Conservation (phyloP, 2,888 invertebrate species). For the Phania funesta region DNA sequence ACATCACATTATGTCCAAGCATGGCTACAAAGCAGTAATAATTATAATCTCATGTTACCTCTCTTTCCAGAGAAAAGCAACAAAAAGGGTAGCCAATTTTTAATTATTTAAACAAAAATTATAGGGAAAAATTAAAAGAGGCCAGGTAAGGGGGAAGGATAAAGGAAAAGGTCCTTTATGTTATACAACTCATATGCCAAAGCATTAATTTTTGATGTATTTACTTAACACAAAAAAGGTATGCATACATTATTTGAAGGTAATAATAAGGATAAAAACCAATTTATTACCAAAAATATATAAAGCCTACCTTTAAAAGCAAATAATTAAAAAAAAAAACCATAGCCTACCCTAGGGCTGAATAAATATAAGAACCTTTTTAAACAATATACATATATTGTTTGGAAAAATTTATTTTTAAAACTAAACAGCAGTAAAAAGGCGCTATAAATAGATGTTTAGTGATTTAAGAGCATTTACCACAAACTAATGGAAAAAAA, state of each 20-base stretch:
- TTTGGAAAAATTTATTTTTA: background rate
- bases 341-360: constrained; percentile 52
- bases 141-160: background rate
- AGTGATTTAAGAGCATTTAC: constrained; percentile 14
- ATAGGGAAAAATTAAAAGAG: constrained; percentile 21
- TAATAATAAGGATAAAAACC: constrained; percentile 76
- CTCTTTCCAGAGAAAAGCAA: background rate
- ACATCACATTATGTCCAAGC: constrained; percentile 30
- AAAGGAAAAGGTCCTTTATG: constrained; percentile 52
- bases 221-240: constrained; percentile 67
- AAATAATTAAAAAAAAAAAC: background rate
- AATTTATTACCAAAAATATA: constrained; percentile 34
- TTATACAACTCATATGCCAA: constrained; percentile 65
- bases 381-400: background rate
- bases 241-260: constrained; percentile 71
- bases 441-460: background rate
- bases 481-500: constrained; percentile 1
- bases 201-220: constrained; percentile 78
- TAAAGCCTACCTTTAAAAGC: background rate
- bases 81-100: constrained; percentile 55
- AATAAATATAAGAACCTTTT: constrained; percentile 12
- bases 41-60: constrained; percentile 39
- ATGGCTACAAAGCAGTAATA: constrained; percentile 30
- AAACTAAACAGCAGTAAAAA: background rate
- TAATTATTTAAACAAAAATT: constrained; percentile 59